These are phyloP conservation scores for Calephelis perditalis DNA, from an alignment of 2,888 invertebrate species.

Conservation along the genomic window DNA sequence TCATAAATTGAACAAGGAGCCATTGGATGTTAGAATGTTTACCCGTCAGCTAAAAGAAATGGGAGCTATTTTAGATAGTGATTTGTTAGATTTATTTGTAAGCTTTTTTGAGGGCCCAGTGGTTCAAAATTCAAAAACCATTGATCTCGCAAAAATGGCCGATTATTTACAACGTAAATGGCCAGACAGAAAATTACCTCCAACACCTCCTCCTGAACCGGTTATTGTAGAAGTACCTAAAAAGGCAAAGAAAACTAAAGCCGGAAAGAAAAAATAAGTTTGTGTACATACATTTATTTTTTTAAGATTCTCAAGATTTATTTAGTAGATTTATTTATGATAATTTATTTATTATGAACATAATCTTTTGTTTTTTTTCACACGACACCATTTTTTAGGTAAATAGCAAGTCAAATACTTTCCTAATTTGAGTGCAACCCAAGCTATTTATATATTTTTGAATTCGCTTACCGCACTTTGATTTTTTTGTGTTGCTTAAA, in stretches of 20 bases:
- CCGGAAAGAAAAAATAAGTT: conserved; percentile 13
- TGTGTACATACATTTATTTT: conserved; percentile 16
- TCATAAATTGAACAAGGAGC: conserved; percentile 31
- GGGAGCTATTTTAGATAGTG: conserved; percentile 37
- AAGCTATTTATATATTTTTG: too few relatives aligned
- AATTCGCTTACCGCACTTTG: too few relatives aligned
- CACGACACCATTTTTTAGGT: too few relatives aligned
- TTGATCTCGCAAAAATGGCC: conserved; percentile 37
- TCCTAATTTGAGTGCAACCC: too few relatives aligned
- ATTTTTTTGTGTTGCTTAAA: too few relatives aligned
- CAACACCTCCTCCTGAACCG: conserved; percentile 38
- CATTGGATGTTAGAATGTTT: conserved; percentile 35
- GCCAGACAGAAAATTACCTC: conserved; percentile 44
- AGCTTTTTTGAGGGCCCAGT: conserved; percentile 38
- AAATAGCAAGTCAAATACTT: too few relatives aligned
- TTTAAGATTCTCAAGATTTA: conserved; percentile 15
- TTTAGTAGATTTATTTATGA: not conserved
- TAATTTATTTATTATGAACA: too few relatives aligned
- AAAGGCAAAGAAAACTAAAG: conserved; percentile 22
- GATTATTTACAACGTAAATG: conserved; percentile 47
- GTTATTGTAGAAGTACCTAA: conserved; percentile 18
- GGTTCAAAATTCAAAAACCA: conserved; percentile 32
- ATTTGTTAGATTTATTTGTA: conserved; percentile 37
- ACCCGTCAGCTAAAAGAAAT: conserved; percentile 26
- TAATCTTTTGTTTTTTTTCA: not conserved